Conservation (phyloP, 2,797 vertebrate species). For the Prionace glauca region DNA sequence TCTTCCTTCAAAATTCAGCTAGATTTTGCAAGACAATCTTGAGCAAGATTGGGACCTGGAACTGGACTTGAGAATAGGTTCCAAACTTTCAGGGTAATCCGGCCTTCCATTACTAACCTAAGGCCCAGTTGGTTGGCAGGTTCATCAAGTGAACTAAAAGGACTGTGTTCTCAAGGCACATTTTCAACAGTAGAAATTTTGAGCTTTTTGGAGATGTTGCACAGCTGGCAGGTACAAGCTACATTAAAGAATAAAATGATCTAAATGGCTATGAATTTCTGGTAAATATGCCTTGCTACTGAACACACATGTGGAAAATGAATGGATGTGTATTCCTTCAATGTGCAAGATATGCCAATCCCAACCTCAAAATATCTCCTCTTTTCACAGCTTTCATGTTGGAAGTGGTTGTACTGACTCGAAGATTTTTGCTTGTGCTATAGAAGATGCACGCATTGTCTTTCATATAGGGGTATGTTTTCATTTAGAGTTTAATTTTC, state of each 20-base stretch:
- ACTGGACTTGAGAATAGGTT: too few relatives aligned
- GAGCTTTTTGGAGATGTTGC: background rate
- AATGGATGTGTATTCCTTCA: background rate
- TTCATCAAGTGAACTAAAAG: background rate
- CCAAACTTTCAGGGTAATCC: background rate
- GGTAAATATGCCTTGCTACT: background rate
- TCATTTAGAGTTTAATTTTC: background rate
- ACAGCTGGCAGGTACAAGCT: background rate
- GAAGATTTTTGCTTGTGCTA: background rate
- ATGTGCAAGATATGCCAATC: background rate
- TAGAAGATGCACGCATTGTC: background rate
- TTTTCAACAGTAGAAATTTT: background rate
- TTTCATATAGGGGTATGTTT: conserved; percentile 5
- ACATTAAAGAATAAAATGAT: background rate
- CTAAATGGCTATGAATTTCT: background rate
- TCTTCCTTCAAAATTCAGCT: too few relatives aligned
- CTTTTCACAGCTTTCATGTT: conserved; percentile 7
- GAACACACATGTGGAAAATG: background rate
- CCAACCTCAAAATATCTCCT: background rate
- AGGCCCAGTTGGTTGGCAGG: background rate
- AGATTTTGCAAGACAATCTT: background rate
- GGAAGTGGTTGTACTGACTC: background rate
- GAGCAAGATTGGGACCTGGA: too few relatives aligned
- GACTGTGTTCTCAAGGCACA: background rate
- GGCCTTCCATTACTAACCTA: background rate